Conservation (phyloP, 2,797 vertebrate species). For the Myotis daubentonii region DNA sequence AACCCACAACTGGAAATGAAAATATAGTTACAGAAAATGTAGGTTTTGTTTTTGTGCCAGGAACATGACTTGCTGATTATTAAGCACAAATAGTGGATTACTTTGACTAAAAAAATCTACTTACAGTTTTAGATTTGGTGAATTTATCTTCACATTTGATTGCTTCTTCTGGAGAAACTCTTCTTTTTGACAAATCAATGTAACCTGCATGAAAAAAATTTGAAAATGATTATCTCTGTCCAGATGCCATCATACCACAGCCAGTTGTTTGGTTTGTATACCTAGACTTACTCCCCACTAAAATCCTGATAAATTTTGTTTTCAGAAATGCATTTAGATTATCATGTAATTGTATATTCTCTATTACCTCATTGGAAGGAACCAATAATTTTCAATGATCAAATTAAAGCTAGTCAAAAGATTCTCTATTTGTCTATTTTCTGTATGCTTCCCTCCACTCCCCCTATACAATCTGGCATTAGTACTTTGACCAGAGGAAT, state of each 20-base stretch:
- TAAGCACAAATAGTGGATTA: not conserved
- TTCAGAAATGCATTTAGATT: conserved; percentile 29
- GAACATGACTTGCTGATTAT: not conserved
- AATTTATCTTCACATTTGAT: conserved; percentile 99
- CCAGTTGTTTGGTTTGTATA: not conserved
- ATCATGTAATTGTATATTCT: not conserved
- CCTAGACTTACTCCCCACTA: not conserved
- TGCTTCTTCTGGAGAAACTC: conserved; percentile 99
- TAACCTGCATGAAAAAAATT: conserved; percentile 89
- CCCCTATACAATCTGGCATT: not conserved
- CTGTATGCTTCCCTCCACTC: not conserved
- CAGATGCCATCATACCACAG: not conserved
- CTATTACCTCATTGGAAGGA: not conserved
- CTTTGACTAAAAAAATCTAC: conserved; percentile 75
- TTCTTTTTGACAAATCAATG: conserved; percentile 99
- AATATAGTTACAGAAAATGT: not conserved
- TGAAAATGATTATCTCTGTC: conserved; percentile 38
- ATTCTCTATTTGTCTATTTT: not conserved
- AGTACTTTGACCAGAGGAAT: not conserved
- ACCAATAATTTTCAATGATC: not conserved
- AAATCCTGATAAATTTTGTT: not conserved
- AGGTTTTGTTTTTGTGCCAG: not conserved
- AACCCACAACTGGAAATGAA: not conserved
- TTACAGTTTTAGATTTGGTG: conserved; percentile 99
- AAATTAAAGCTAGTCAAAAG: conserved; percentile 22